These are phyloP conservation scores for Muscicapa striata DNA, from an alignment of 2,797 vertebrate species.

Conservation along the genomic window DNA sequence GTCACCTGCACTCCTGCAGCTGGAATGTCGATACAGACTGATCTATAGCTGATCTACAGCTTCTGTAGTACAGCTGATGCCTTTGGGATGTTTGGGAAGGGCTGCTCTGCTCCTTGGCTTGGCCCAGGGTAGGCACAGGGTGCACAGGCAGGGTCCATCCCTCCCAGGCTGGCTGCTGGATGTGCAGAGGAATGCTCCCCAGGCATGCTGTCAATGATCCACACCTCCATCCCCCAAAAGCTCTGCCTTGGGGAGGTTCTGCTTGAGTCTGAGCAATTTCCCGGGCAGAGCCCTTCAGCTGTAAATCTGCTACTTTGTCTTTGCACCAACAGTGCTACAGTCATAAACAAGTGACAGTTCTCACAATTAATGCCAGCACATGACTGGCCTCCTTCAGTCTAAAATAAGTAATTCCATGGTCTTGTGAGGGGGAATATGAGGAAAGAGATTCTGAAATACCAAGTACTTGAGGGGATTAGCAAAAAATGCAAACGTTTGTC, in stretches of 20 bases:
- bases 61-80: too few species aligned
- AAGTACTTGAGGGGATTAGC: conserved; percentile 22
- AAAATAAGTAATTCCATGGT: neutral
- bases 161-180: neutral
- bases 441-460: neutral
- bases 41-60: too few species aligned
- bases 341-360: conserved; percentile 14
- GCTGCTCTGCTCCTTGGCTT: neutral
- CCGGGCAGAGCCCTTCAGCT: neutral
- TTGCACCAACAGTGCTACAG: neutral
- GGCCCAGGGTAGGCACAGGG: neutral
- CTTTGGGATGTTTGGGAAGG: neutral
- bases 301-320: neutral
- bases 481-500: conserved; percentile 19
- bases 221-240: neutral
- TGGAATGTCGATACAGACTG: neutral
- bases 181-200: neutral
- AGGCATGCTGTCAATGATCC: neutral
- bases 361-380: conserved; percentile 1
- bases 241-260: neutral
- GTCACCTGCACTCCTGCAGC: neutral
- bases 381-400: neutral
- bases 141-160: neutral
- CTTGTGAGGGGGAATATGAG: neutral
- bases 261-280: neutral